Evolutionary conservation across 2,113 vertebrate species (phyloP), one percentile per base, ranked within the genome.

Genomic region (Arizona elegans): DNA sequence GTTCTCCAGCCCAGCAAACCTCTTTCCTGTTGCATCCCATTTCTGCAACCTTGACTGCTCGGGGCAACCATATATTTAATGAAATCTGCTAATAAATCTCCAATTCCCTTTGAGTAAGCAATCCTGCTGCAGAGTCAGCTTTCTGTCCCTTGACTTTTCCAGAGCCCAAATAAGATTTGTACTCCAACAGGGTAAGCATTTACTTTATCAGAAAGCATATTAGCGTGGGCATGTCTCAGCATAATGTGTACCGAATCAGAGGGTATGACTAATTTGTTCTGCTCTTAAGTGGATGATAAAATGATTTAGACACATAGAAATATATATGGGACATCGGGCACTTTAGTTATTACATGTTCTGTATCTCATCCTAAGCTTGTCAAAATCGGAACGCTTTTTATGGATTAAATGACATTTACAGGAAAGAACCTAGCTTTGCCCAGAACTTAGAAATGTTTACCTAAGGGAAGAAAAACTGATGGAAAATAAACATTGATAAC

Each of bases 151-250:
- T 94, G 96, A 97, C 96, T 97, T 97, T 97, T 93, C 95, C 70
- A 88, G 94, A 95, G 65, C 93, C 97, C 97, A 98, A 98, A 98
- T 97, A 98, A 98, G 97, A 98, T 98, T 98, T 98, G 97, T 98
- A 93, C 95, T 97, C 95, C 96, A 95, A 97, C 96, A 97, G 92
- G 87, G 94, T 93, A 97, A 98, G 94, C 95, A 97, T 98, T 98
- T 98, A 95, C 96, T 98, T 98, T 98, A 98, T 97, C 96, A 97
- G 96, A 97, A 95, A 96, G 89, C 96, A 97, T 98, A 98, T 98
- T 98, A 97, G 87, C 92, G 38, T 94, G 94, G 94, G 95, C 96
- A 96, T 97, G 96, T 97, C 96, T 97, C 96, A 97, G 97, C 96
- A 98, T 98, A 98, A 98, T 97, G 95, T 97, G 94, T 95, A 97